Base-by-base conservation (phyloP, 2,797 vertebrate genomes). In the Acropternis orthonyx region DNA sequence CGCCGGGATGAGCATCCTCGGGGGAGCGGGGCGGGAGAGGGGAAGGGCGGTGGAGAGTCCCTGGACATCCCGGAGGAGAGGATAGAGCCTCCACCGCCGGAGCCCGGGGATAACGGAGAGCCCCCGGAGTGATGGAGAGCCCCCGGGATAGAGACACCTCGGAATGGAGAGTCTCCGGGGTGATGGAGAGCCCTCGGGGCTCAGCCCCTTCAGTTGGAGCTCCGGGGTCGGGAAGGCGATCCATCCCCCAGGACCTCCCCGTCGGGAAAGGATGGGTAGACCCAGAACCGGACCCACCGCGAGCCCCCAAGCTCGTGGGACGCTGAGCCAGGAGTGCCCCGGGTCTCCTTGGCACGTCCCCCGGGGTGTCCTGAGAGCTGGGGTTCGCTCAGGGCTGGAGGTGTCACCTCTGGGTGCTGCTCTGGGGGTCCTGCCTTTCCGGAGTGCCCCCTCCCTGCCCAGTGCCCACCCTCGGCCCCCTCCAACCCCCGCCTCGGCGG, bases 401-500 rank as follows among this genome's bases (percentile, higher is more conserved):
- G 11, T 68, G 54, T 61, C 54, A 68, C 28, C 62, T 23, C 75
- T 58, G 61, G 14, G 27, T 61, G 61, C 55, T 80, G 41, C 13
- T 48, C 7, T 14, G 30, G 26, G 39, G 2, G 4, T 71, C 26
- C 68, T 85, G 55, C 37, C 41, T 56, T 73, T 18, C 61, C 2
- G 9, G 16, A 6, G 32, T 22, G 41, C 11, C 43, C 7, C 22
- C 9, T 62, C 63, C 66, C 41, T n/a, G 37, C 41, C 24, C 58
- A 20, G 49, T 27, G 28, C 44, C 52, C 32, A 32, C 28, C 13
- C 37, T 44, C 36, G 20, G 44, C 21, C n/a, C 28, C 32, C 37
- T 61, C 44, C 4, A 3, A 27, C n/a, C 26, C 17, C 52, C 1
- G 2, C 28, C 6, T 11, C 54, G 1, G 4, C 10, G 3, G 34